A percentile compares a stretch with the other conserved stretches of the same genome.
Conservation (phyloP, 1,140 invertebrate genomes). For the Drosophila elegans region DNA sequence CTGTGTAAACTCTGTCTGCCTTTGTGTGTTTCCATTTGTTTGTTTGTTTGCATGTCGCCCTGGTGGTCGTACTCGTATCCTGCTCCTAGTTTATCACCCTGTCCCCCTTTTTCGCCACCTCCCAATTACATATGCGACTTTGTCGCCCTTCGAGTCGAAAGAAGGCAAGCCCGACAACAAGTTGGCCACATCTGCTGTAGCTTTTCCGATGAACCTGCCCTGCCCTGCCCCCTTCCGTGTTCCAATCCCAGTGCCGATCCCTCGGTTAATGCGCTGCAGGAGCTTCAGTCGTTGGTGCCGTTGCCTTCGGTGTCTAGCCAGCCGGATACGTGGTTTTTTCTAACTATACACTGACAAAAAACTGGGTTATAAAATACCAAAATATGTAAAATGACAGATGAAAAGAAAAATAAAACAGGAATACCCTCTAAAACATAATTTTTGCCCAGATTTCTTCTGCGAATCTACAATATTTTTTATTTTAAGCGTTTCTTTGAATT, state of each 20-base stretch:
- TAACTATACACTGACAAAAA: conserved; percentile 2
- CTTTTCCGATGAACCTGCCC: conserved; percentile 33
- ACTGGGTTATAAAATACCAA: too few relatives aligned
- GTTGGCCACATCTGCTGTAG: conserved; percentile 60
- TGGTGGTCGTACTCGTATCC: conserved; percentile 30
- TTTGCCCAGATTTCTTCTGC: too few relatives aligned
- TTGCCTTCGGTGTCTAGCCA: conserved; percentile 47
- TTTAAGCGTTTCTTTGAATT: too few relatives aligned
- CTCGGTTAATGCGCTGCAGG: conserved; percentile 39
- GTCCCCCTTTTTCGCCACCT: not conserved
- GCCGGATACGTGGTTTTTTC: conserved; percentile 32
- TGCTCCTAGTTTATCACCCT: conserved; percentile 42
- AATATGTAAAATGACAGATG: too few relatives aligned
- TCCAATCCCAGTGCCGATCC: conserved; percentile 8
- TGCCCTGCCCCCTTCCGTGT: conserved; percentile 1
- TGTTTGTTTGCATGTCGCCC: conserved; percentile 52
- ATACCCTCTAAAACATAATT: too few relatives aligned
- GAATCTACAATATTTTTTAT: too few relatives aligned
- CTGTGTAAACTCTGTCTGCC: conserved; percentile 7
- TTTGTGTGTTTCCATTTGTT: conserved; percentile 47
- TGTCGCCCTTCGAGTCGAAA: conserved; percentile 43
- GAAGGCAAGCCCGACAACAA: conserved; percentile 23
- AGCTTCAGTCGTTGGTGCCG: conserved; percentile 14
- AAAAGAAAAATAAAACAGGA: too few relatives aligned
- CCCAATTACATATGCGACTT: conserved; percentile 71